These are phyloP conservation scores for Erebia aethiops DNA, from an alignment of 2,888 invertebrate genomes.

Conservation along the genomic window DNA sequence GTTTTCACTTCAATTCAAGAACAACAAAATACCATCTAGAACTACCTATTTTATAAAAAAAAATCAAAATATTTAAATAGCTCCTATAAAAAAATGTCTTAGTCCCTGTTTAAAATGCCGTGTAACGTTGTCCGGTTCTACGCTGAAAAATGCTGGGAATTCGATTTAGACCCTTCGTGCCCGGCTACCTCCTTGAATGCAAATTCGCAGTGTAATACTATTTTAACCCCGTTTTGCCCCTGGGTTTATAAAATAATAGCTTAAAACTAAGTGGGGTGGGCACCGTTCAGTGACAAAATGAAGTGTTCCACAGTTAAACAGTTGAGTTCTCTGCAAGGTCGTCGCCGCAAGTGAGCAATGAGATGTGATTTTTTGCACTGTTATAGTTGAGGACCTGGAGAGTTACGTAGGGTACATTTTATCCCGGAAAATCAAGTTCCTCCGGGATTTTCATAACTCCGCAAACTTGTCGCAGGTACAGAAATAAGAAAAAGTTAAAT, in stretches of 20 bases:
- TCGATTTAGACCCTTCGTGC: conserved; percentile 70
- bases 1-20: too few relatives aligned
- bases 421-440: too few relatives aligned
- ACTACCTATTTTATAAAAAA: too few relatives aligned
- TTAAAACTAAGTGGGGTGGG: not conserved
- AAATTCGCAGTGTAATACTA: conserved; percentile 70
- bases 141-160: conserved; percentile 70
- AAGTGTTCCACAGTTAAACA: not conserved
- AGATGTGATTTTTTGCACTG: too few relatives aligned
- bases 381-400: too few relatives aligned
- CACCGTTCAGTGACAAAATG: not conserved
- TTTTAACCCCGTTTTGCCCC: conserved; percentile 49
- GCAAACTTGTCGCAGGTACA: too few relatives aligned
- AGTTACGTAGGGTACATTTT: too few relatives aligned
- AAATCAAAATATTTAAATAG: not conserved
- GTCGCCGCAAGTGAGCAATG: too few relatives aligned
- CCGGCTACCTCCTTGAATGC: conserved; percentile 72
- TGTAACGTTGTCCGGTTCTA: conserved; percentile 56
- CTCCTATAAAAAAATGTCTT: not conserved
- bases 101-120: conserved; percentile 32
- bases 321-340: too few relatives aligned
- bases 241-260: conserved; percentile 12
- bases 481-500: too few relatives aligned
- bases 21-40: too few relatives aligned
- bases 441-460: too few relatives aligned